Base-by-base conservation (phyloP, 2,888 invertebrate species). In the Harpalus rubripes region DNA sequence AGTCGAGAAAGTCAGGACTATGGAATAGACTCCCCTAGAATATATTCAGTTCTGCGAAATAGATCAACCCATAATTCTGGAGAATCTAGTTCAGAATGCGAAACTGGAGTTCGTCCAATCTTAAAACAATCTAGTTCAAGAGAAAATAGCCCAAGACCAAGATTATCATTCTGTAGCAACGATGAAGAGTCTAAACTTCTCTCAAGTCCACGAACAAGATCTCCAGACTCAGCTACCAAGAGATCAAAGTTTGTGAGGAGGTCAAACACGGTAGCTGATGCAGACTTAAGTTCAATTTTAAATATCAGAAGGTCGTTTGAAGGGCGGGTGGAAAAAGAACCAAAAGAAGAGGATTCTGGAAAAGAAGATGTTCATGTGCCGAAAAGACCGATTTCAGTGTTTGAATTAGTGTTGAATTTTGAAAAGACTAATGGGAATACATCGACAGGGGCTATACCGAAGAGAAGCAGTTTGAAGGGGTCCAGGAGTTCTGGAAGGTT, bases 341-440 rank as follows among this genome's bases (percentile, higher is more conserved):
- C 41, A 8, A 87, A 86, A 61, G 85, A 85, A 32, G 74, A 63
- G n/a, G 86, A 86, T 12, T 65, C 65, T n/a, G 87, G 87, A 61
- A 88, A 89, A 6, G 89, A 89, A 52, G 90, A 90, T 86, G 86
- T 88, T 7, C 87, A 89, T 72, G 80, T 89, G 68, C 88, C 87
- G 39, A 90, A 89, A 86, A 88, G 91, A 65, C 90, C 91, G n/a
- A 91, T 95, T 74, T 95, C 95, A 0, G 95, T 96, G 82, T 94
- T 94, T 41, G 95, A 95, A 81, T 92, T 96, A 87, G 94, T 95
- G 85, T 93, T 93, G 89, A 93, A 92, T 87, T 95, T 95, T 93
- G 95, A 95, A 90, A 92, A 87, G 81, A 88, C 87, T 6, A 87
- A 87, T 18, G 44, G 72, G 7, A 88, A 89, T 72, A 89, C 89